Base-by-base conservation (phyloP, 2,113 vertebrate species). In the Pachyramphus minor region DNA sequence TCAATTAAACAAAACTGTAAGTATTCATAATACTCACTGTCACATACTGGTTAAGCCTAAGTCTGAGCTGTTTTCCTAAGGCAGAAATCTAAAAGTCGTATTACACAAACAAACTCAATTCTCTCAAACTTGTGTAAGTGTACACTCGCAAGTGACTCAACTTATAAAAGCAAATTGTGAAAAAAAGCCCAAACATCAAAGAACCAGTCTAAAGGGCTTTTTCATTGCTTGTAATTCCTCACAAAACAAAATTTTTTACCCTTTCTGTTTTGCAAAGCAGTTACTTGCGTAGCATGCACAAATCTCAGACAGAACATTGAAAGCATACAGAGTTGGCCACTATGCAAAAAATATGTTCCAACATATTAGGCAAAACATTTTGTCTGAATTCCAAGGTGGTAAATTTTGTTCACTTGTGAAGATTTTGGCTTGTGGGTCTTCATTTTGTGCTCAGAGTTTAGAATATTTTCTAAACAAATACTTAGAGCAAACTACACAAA, bases 401-500 rank as follows among this genome's bases (percentile, higher is more conserved):
- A 62, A 35, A 90, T 93, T 87, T 92, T 87, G 11, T 35, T 72
- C 33, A 1, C 45, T 90, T 92, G 47, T 72, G 62, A 95, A 81
- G 81, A 93, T 88, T 96, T 95, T 94, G 72, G 24, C 27, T 92
- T 81, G 30, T 45, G 12, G 74, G 59, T 78, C 93, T 50, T 77
- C 23, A 97, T 96, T 97, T 84, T 74, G 71, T 80, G 55, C 76
- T 95, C 59, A 94, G 91, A 97, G 41, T 96, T 97, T 96, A 93
- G 84, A 97, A 71, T 97, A 97, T 98, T 98, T 98, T 97, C 96
- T 90, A 98, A 98, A 97, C 95, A 98, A 95, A 89, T 94, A 93
- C 89, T 98, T 97, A 95, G 13, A 95, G 68, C 75, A 96, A 97
- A 92, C 90, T 88, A 53, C 82, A 85, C 31, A 96, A 96, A 97